Base-by-base conservation (phyloP, 2,888 invertebrate species). In the Caenorhabditis plicata region DNA sequence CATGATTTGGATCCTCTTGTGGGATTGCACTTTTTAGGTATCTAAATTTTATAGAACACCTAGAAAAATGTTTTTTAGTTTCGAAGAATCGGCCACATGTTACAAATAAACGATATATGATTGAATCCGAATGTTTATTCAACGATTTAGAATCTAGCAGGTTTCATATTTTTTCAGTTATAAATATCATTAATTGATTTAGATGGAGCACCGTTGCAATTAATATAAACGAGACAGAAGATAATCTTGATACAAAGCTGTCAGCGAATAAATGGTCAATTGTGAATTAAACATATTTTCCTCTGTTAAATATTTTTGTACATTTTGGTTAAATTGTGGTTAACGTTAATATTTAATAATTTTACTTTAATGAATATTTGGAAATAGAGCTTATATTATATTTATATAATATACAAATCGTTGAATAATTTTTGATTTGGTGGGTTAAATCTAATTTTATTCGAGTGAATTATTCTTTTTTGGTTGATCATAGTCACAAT, bases 11-110 rank as follows among this genome's bases (percentile, higher is more conserved):
- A 61, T 41, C 51, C 47, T 11, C 47, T 52, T 17, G 55, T 61
- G 9, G 55, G 61, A 19, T 44, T 55, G 7, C 50, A 53, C 43
- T 42, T 61, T n/a, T 47, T 62, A 32, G 45, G 62, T 62, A 36
- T 39, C 3, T 15, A 7, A 25, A 39, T 22, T 11, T 22, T 4
- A 7, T 38, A 8, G 23, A 23, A 22, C 13, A 23, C 20, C 4
- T 5, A 23, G 15, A 32, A 7, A 5, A 32, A 22, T 15, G 41
- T 13, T 29, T 44, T 33, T 26, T 46, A 60, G 60, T 35, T 17
- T 38, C 49, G 0, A 49, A 49, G 23, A 50, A 60, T 22, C 45
- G 52, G 15, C 60, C 60, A 11, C 60, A 60, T 49, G 46, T 53
- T 9, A 19, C 45, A 2, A 60, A 60, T 32, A 60, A 60, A 29